Conservation (phyloP, 2,888 invertebrate species). For the Axea sp. region DNA sequence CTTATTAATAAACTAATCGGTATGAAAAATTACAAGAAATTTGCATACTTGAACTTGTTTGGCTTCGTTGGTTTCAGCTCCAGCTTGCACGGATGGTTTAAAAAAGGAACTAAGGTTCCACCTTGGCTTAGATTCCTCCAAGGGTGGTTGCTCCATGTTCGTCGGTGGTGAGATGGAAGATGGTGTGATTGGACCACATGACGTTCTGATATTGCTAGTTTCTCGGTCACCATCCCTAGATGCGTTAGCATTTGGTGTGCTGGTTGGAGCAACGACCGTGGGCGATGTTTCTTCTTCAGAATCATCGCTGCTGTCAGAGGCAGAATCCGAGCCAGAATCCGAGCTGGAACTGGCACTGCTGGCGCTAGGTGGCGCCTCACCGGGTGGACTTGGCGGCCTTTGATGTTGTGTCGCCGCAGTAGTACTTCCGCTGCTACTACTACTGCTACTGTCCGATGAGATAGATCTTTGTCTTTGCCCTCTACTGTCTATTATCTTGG, state of each 20-base stretch:
- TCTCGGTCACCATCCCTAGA: slow-evolving; percentile 59
- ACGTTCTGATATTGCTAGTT: slow-evolving; percentile 57
- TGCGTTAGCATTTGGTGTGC: slow-evolving; percentile 39
- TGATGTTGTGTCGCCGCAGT: slow-evolving; percentile 60
- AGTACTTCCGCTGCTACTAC: slow-evolving; percentile 41
- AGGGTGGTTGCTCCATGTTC: slow-evolving; percentile 69
- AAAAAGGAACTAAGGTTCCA: slow-evolving; percentile 79
- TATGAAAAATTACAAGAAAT: too few relatives aligned
- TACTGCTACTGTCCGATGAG: slow-evolving; percentile 53
- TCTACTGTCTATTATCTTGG: slow-evolving; percentile 28
- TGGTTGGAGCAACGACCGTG: slow-evolving; percentile 5
- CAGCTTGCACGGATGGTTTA: slow-evolving; percentile 68
- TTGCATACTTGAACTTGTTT: slow-evolving; percentile 68
- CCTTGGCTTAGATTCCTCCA: slow-evolving; percentile 78
- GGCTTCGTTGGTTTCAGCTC: slow-evolving; percentile 69
- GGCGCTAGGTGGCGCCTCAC: slow-evolving; percentile 80
- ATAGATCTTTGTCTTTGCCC: slow-evolving; percentile 61
- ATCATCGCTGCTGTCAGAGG: slow-evolving; percentile 82
- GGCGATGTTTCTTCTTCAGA: slow-evolving; percentile 79
- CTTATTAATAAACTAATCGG: not conserved
- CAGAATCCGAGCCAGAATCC: slow-evolving; percentile 84
- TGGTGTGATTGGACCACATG: slow-evolving; percentile 78
- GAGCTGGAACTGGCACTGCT: slow-evolving; percentile 83
- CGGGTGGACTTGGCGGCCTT: slow-evolving; percentile 78
- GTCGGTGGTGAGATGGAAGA: slow-evolving; percentile 72